These are phyloP conservation scores for Tipula confusa DNA, from an alignment of 2,888 invertebrate species.

Conservation along the genomic window DNA sequence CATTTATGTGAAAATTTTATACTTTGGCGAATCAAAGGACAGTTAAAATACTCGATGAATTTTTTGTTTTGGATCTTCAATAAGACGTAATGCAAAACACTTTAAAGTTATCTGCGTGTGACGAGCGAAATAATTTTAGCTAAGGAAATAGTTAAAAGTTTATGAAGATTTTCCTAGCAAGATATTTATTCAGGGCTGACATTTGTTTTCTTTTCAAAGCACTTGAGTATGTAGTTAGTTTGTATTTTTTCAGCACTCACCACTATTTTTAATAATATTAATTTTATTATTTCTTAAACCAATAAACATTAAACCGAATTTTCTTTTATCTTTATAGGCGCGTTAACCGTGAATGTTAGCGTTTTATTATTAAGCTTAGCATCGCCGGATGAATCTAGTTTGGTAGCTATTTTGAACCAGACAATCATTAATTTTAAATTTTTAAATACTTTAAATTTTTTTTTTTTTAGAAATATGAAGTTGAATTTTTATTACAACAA, in stretches of 20 bases:
- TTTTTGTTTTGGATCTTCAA: too few relatives aligned
- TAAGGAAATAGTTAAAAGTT: too few relatives aligned
- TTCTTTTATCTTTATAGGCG: conserved; percentile 62
- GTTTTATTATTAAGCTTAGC: conserved; percentile 89
- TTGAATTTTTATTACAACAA: conserved; percentile 88
- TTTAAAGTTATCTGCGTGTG: too few relatives aligned
- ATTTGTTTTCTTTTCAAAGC: too few relatives aligned
- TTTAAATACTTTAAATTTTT: neutral
- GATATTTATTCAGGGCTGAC: too few relatives aligned
- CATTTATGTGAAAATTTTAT: too few relatives aligned
- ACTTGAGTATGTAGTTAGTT: neutral
- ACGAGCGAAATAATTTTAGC: too few relatives aligned
- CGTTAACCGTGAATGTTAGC: conserved; percentile 89
- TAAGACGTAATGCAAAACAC: too few relatives aligned
- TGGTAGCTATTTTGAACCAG: conserved; percentile 59
- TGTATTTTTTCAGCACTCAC: neutral
- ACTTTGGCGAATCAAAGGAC: too few relatives aligned
- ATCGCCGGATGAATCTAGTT: conserved; percentile 92
- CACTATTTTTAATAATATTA: neutral
- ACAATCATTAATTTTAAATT: neutral
- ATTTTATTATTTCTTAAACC: neutral
- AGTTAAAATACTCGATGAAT: too few relatives aligned
- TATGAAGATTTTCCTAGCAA: too few relatives aligned
- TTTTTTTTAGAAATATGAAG: conserved; percentile 81
- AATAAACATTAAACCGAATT: neutral